Conservation (phyloP, 1,140 invertebrate species). For the Nomia melanderi region DNA sequence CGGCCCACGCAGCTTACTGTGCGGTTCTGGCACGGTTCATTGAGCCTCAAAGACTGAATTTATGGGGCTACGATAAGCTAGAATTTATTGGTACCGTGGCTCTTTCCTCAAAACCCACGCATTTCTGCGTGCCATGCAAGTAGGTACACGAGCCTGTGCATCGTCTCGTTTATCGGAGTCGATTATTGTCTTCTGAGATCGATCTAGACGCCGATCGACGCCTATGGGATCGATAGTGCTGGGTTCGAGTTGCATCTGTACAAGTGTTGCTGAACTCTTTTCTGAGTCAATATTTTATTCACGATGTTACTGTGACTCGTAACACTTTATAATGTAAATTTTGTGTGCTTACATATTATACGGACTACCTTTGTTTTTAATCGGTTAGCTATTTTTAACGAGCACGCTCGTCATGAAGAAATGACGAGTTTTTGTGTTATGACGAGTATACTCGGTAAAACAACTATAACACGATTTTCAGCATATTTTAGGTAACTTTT, state of each 20-base stretch:
- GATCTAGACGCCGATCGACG: not conserved
- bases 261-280: too few species aligned
- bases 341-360: too few species aligned
- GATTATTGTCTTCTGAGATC: slow-evolving; percentile 21
- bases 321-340: too few species aligned
- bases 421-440: too few species aligned
- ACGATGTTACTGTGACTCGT: too few species aligned
- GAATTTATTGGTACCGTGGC: slow-evolving; percentile 58
- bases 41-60: slow-evolving; percentile 61
- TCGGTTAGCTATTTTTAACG: too few species aligned
- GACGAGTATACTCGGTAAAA: too few species aligned
- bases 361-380: too few species aligned
- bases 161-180: not conserved
- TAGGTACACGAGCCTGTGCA: slow-evolving; percentile 15
- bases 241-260: not conserved
- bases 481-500: too few species aligned
- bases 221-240: not conserved
- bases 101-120: not conserved
- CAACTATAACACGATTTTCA: too few species aligned
- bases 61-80: slow-evolving; percentile 54
- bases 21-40: slow-evolving; percentile 52
- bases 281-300: too few species aligned
- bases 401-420: too few species aligned
- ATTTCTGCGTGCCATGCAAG: slow-evolving; percentile 27
- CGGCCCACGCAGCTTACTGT: not conserved